Evolutionary conservation across 2,888 invertebrate genomes (phyloP).

Genomic region (Campopleginae sp.): DNA sequence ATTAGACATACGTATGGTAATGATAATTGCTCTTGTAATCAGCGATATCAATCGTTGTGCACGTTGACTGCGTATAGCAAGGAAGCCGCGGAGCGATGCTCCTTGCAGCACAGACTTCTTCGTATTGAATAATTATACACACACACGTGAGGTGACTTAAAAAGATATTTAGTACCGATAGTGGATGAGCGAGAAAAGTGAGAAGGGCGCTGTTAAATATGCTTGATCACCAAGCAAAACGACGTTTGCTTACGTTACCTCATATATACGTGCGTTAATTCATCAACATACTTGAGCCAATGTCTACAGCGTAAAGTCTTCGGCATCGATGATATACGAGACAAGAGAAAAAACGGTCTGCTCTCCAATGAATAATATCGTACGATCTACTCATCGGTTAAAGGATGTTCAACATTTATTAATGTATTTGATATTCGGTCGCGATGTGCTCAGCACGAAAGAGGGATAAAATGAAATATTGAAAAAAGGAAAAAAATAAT

Average conservation of each 20-base stretch:
- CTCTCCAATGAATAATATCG: constrained; percentile 20
- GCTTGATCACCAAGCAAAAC: constrained; percentile 68
- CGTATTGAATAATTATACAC: constrained; percentile 81
- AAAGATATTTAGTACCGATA: constrained; percentile 78
- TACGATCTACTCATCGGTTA: constrained; percentile 21
- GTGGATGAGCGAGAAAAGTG: constrained; percentile 72
- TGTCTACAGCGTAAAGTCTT: neutral
- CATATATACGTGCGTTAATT: neutral
- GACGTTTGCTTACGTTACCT: constrained; percentile 15
- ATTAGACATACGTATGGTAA: constrained; percentile 76
- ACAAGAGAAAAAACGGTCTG: neutral
- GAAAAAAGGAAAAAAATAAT: constrained; percentile 27
- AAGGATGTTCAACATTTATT: constrained; percentile 58
- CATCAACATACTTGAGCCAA: neutral
- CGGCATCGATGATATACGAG: neutral
- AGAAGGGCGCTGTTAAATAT: constrained; percentile 72
- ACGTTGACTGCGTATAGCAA: constrained; percentile 70
- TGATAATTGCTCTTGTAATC: constrained; percentile 80
- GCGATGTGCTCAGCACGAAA: constrained; percentile 23
- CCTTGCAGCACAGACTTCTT: constrained; percentile 16
- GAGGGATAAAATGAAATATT: constrained; percentile 59
- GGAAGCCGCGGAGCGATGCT: constrained; percentile 67
- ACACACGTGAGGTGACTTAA: constrained; percentile 76
- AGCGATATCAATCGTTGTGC: constrained; percentile 78
- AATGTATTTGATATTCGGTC: constrained; percentile 49